These are phyloP conservation scores for Rhynchotus rufescens DNA, from an alignment of 2,797 vertebrate genomes.

Conservation along the genomic window DNA sequence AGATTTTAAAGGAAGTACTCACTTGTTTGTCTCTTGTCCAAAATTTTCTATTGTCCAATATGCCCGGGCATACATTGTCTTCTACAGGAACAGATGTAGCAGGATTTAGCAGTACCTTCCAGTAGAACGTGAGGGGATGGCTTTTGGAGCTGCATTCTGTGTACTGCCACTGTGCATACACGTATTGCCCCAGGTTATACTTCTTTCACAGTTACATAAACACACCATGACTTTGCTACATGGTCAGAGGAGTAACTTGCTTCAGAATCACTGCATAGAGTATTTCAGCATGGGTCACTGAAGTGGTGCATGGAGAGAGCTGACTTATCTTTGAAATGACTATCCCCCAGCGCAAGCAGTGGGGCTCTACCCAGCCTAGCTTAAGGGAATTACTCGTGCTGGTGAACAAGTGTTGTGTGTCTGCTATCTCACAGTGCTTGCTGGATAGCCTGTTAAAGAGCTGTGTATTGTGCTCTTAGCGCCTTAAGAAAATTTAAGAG, in stretches of 20 bases:
- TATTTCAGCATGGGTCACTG: neutral
- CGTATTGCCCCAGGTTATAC: rapidly evolving
- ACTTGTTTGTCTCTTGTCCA: neutral
- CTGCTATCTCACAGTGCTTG: rapidly evolving
- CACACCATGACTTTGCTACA: neutral
- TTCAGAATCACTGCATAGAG: neutral
- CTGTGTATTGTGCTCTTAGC: neutral
- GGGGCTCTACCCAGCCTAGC: neutral
- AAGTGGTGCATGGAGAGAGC: neutral
- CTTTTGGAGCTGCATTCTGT: neutral
- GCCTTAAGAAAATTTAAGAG: neutral
- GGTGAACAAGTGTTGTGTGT: neutral
- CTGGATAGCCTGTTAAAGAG: neutral
- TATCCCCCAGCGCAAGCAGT: neutral
- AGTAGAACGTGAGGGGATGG: neutral
- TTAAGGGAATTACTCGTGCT: neutral
- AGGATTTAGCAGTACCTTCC: neutral
- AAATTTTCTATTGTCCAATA: neutral
- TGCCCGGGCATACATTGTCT: neutral
- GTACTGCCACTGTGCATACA: neutral
- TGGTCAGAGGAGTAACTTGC: neutral
- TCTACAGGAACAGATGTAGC: rapidly evolving
- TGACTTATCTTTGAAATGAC: neutral
- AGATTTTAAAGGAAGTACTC: neutral
- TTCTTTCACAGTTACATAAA: neutral